Base-by-base conservation (phyloP, 2,797 vertebrate genomes). In the Semotilus atromaculatus region DNA sequence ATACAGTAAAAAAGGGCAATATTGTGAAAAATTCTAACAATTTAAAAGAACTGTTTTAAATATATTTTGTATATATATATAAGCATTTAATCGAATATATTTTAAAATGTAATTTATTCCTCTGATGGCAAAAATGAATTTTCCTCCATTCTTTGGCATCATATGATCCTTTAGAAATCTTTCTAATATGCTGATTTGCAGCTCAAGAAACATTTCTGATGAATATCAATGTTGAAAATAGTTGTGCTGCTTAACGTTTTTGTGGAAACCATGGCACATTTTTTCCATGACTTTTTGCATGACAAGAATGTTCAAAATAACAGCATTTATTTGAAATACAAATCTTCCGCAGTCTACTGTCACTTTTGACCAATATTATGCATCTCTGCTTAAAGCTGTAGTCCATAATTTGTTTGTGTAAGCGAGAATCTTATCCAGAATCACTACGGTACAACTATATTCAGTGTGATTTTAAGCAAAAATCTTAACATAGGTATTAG, bases 121-220 rank as follows among this genome's bases (percentile, higher is more conserved):
- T 73, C 1, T 29, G 71, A 48, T 31, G 70, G 71, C 8, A 51
- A 51, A 10, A 2, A 3, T 51, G 16, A 29, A 73, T 51, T 73
- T 48, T 73, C 26, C 9, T 40, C 40, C 9, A 40, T 40, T 45
- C 40, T 7, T 71, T 1, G 26, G 13, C 7, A 1, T 70, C 38
- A n/a, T 38, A 8, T 40, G 23, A 70, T 71, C 3, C 68, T 43
- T 16, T 2, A 72, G 40, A 48, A 19, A 72, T 72, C 7, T 48
- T 73, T 48, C 43, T 73, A 31, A 73, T 72, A 19, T 51, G 16
- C 26, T 48, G n/a, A 72, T 72, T 72, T 72, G 40, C 40, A 14
- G 38, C 21, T 40, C 67, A 23, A 43, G 43, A 68, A 6, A 23
- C 18, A 0, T 3, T n/a, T 68, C 29, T 64, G 4, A 68, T 68